Conservation (phyloP, 1,140 invertebrate species). For the Diachasmimorpha longicaudata region DNA sequence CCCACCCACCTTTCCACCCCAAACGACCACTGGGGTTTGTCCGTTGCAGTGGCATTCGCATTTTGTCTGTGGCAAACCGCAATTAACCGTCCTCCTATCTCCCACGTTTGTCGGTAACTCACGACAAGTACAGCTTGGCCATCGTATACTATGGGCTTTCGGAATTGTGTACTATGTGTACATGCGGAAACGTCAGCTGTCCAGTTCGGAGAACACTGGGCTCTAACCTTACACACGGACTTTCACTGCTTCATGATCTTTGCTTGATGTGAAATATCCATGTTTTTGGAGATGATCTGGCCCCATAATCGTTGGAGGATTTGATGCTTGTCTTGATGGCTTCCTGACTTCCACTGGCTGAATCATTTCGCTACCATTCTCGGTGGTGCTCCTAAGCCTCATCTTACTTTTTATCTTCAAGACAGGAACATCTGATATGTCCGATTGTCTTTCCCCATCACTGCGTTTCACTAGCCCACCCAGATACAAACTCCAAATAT, state of each 20-base stretch:
- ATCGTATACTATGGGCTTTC: not conserved
- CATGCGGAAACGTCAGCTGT: not conserved
- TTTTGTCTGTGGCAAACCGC: conserved; percentile 10
- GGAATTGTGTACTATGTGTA: not conserved
- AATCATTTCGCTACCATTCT: too few relatives aligned
- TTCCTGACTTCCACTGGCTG: too few relatives aligned
- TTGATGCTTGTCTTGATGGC: too few relatives aligned
- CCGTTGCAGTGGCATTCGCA: conserved; percentile 9
- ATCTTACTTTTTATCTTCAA: too few relatives aligned
- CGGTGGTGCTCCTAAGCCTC: too few relatives aligned
- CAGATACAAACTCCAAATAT: too few relatives aligned
- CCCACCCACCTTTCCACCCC: not conserved
- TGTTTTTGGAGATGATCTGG: too few relatives aligned
- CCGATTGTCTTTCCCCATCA: too few relatives aligned
- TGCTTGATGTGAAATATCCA: not conserved
- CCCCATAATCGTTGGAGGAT: too few relatives aligned
- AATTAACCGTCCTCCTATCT: conserved; percentile 6
- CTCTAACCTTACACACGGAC: not conserved
- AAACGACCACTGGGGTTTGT: conserved; percentile 6
- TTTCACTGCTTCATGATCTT: not conserved
- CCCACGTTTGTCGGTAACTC: conserved; percentile 6
- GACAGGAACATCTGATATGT: too few relatives aligned
- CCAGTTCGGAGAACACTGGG: not conserved
- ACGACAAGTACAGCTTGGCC: conserved; percentile 2
- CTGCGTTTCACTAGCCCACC: too few relatives aligned